Conservation (phyloP, 2,888 invertebrate genomes). For the Phalangium opilio region DNA sequence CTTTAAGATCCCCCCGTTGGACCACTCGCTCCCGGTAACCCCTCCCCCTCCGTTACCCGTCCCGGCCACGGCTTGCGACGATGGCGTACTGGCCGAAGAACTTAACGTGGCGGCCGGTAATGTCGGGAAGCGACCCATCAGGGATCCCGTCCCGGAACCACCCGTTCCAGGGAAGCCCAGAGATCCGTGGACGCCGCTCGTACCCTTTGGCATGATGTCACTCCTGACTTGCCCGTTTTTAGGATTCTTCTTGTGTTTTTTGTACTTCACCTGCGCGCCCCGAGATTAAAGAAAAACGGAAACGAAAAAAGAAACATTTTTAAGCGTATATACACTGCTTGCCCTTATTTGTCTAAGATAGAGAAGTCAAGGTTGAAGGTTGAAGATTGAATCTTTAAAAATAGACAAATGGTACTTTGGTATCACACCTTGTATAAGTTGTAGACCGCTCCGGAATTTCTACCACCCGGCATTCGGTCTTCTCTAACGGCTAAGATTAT, state of each 20-base stretch:
- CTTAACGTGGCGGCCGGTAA: constrained; percentile 18
- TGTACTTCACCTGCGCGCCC: constrained; percentile 81
- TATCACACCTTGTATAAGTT: constrained; percentile 74
- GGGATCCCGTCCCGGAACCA: not conserved
- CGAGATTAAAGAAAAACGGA: no score
- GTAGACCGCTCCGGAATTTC: constrained; percentile 96
- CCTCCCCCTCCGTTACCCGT: constrained; percentile 32
- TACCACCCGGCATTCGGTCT: constrained; percentile 98
- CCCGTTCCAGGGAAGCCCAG: not conserved
- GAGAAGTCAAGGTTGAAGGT: constrained; percentile 9
- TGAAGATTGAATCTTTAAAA: no score
- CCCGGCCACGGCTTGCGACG: constrained; percentile 40
- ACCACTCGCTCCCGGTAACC: constrained; percentile 34
- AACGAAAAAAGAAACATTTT: constrained; percentile 12
- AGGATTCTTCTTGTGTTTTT: constrained; percentile 73
- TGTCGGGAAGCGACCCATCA: not conserved
- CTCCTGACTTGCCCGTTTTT: constrained; percentile 13
- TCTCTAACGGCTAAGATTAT: constrained; percentile 97
- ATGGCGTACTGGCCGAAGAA: constrained; percentile 3
- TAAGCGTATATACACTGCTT: constrained; percentile 2
- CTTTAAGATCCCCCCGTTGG: constrained; percentile 83
- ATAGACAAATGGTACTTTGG: constrained; percentile 1
- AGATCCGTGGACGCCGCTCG: constrained; percentile 2
- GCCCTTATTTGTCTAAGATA: not conserved
- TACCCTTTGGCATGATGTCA: constrained; percentile 5